These are phyloP conservation scores for Perdita meconis DNA, from an alignment of 2,888 invertebrate species.

Conservation along the genomic window DNA sequence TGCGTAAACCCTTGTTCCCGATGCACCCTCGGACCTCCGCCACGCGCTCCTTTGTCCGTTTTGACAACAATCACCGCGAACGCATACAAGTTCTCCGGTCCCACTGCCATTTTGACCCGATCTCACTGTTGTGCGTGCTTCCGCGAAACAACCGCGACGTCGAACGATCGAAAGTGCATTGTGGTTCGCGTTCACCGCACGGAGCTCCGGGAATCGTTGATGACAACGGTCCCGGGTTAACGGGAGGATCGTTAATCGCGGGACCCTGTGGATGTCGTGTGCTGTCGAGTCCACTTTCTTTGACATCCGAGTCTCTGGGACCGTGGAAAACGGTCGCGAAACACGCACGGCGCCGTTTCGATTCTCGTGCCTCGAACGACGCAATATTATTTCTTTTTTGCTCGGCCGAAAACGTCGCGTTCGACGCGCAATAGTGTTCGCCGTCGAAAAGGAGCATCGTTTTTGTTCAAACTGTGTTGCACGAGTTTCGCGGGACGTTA, in stretches of 20 bases:
- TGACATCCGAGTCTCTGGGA: too few relatives aligned
- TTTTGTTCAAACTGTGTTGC: not conserved
- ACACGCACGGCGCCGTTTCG: conserved; percentile 28
- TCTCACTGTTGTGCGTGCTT: too few relatives aligned
- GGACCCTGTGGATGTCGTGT: conserved; percentile 4
- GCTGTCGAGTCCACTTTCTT: not conserved
- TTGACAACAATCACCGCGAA: conserved; percentile 38
- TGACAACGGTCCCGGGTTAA: conserved; percentile 13
- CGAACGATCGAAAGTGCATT: conserved; percentile 13
- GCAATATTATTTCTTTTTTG: conserved; percentile 54
- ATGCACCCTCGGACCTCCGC: conserved; percentile 57
- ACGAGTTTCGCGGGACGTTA: conserved; percentile 6
- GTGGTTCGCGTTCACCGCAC: conserved; percentile 15
- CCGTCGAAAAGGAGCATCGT: not conserved
- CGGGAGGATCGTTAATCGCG: not conserved
- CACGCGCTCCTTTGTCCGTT: conserved; percentile 69
- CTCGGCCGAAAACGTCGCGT: not conserved
- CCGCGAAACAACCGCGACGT: conserved; percentile 8
- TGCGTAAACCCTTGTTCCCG: conserved; percentile 72
- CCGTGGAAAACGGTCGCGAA: conserved; percentile 19
- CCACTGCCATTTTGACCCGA: conserved; percentile 35
- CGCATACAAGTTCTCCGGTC: not conserved
- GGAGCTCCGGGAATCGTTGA: conserved; percentile 39
- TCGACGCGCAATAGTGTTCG: not conserved
- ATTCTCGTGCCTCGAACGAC: conserved; percentile 59